Conservation (phyloP, 2,113 vertebrate genomes). For the Corythaixoides concolor region DNA sequence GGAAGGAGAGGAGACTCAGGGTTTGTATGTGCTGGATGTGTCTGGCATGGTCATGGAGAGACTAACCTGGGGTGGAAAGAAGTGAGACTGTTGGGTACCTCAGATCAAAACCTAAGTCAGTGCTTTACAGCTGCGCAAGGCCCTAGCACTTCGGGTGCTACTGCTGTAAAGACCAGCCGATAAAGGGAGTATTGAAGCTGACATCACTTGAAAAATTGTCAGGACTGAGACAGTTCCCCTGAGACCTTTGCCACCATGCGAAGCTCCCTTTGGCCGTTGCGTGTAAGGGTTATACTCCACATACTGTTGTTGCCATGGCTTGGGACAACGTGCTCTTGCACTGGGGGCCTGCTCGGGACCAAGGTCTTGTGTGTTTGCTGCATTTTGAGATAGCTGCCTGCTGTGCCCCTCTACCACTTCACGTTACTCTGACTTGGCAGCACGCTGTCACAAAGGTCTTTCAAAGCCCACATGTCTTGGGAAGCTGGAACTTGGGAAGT, state of each 20-base stretch:
- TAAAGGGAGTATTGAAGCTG: not conserved
- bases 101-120: not conserved
- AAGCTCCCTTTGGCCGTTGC: not conserved
- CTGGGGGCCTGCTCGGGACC: not conserved
- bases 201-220: not conserved
- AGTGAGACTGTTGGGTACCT: not conserved
- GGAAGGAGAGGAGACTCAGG: too few relatives aligned
- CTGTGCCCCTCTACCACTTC: not conserved
- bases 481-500: not conserved
- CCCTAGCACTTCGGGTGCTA: not conserved
- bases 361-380: not conserved
- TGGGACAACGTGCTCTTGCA: fast-evolving
- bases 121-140: not conserved
- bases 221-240: not conserved
- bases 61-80: not conserved
- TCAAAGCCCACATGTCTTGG: not conserved
- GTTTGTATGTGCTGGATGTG: not conserved
- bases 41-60: not conserved
- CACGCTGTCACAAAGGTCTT: not conserved
- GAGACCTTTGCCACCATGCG: not conserved
- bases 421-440: not conserved
- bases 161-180: not conserved
- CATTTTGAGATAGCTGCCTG: not conserved
- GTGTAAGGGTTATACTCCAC: not conserved
- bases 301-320: too few relatives aligned